Percentiles rank a stretch among this genome's conserved stretches.
phyloP scores from a whole-genome alignment of 2,797 vertebrate species.

The Phoeniculus purpureus region DNA sequence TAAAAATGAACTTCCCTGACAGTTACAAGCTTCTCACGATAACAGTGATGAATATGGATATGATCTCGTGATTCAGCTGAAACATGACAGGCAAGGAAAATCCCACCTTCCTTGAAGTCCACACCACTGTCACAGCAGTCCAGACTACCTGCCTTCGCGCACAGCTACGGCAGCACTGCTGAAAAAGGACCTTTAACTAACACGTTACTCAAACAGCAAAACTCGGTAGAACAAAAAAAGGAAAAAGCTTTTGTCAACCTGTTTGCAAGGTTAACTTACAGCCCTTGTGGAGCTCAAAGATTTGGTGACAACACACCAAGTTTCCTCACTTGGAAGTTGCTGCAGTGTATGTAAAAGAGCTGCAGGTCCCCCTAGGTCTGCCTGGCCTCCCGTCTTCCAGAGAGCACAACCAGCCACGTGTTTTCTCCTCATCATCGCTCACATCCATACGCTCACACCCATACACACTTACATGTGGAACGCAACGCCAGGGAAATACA shows the following conservation, averaged over 20 bases:
- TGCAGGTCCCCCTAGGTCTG: neutral
- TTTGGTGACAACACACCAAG: neutral
- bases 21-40: neutral
- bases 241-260: neutral
- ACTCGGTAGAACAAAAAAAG: neutral
- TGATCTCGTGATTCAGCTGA: neutral
- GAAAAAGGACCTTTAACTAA: neutral
- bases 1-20: neutral
- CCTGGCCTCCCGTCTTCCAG: neutral
- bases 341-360: accelerated
- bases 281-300: neutral
- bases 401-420: neutral
- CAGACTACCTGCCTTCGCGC: neutral
- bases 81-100: neutral
- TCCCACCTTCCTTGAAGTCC: neutral
- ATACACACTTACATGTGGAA: neutral
- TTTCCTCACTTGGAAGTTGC: neutral
- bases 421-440: neutral
- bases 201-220: neutral
- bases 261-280: accelerated
- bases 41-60: neutral
- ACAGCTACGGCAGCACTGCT: neutral
- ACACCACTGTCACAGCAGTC: neutral
- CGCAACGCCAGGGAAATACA: neutral
- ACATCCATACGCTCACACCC: neutral